These are phyloP conservation scores for Balearica regulorum DNA, from an alignment of 2,797 vertebrate species.

Conservation along the genomic window DNA sequence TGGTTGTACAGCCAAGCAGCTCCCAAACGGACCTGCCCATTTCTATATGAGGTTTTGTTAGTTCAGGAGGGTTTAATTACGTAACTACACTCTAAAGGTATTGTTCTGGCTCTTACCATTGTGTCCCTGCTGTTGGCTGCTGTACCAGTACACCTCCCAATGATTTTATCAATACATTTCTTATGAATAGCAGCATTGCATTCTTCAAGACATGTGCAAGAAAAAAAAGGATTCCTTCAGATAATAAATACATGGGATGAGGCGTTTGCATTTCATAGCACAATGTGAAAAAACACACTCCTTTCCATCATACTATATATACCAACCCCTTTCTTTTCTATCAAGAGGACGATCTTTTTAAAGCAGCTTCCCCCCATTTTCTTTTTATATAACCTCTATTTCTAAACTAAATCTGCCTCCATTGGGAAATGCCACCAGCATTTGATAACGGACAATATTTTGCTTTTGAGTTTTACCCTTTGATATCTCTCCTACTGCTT, in stretches of 20 bases:
- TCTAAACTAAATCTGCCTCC: neutral
- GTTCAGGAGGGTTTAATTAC: neutral
- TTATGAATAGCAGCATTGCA: slow-evolving; percentile 99
- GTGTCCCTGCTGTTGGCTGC: slow-evolving; percentile 94
- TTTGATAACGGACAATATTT: neutral
- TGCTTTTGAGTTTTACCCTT: neutral
- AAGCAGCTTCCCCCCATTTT: neutral
- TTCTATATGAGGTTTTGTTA: neutral
- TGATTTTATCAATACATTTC: slow-evolving; percentile 96
- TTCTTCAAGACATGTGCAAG: slow-evolving; percentile 76
- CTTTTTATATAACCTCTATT: neutral
- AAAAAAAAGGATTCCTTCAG: neutral
- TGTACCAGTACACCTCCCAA: slow-evolving; percentile 93
- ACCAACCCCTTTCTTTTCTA: neutral
- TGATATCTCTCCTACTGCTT: neutral
- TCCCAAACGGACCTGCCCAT: neutral
- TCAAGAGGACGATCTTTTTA: neutral
- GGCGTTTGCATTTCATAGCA: neutral
- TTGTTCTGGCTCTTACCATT: slow-evolving; percentile 71
- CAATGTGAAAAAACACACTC: neutral
- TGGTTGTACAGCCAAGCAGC: neutral
- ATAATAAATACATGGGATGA: neutral
- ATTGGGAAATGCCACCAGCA: neutral
- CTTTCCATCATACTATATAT: neutral
- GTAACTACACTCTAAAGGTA: neutral